phyloP scores from a whole-genome alignment of 2,113 vertebrate genomes.

The Petromus typicus region DNA sequence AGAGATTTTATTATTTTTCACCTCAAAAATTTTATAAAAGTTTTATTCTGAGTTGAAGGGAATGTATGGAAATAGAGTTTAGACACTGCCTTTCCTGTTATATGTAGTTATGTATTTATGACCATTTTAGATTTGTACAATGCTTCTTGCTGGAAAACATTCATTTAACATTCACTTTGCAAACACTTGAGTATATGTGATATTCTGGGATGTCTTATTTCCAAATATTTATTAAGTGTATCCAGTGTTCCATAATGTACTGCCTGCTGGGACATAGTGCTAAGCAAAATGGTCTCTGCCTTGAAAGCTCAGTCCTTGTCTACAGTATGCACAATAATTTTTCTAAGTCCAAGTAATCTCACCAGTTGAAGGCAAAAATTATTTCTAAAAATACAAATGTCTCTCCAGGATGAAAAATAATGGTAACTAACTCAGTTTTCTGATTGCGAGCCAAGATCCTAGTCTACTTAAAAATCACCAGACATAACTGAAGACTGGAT shows the following conservation, averaged over 20 bases:
- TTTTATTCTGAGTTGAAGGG: constrained; percentile 32
- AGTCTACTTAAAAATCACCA: constrained; percentile 2
- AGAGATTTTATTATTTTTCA: background rate
- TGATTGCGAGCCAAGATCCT: background rate
- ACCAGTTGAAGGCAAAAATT: constrained; percentile 17
- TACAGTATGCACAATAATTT: background rate
- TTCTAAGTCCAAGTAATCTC: background rate
- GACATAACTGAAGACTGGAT: too few relatives aligned
- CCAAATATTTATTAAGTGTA: background rate
- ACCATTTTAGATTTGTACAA: background rate
- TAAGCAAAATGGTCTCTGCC: background rate
- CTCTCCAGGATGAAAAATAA: constrained; percentile 6
- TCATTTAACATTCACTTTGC: constrained; percentile 37
- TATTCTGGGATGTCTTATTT: constrained; percentile 16
- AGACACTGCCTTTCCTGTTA: constrained; percentile 27
- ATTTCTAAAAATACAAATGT: constrained; percentile 37
- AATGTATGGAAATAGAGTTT: constrained; percentile 32
- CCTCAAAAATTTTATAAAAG: background rate
- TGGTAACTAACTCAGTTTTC: background rate
- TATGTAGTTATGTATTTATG: background rate
- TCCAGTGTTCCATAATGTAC: background rate
- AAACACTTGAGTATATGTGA: background rate
- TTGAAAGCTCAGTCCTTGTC: background rate
- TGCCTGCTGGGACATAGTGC: background rate
- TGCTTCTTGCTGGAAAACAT: constrained; percentile 41